phyloP scores from a whole-genome alignment of 2,888 invertebrate genomes.

The Nebria brevicollis region DNA sequence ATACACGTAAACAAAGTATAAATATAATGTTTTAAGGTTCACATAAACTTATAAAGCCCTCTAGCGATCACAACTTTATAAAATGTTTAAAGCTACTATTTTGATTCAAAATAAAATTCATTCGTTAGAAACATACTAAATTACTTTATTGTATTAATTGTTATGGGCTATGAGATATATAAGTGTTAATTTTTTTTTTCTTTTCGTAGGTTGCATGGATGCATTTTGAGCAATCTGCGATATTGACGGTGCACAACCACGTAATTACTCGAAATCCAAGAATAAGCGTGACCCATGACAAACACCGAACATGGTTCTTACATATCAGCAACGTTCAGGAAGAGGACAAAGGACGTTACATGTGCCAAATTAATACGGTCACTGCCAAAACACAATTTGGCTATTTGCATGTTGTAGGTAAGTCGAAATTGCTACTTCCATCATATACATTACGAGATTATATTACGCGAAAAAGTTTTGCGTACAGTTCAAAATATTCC shows the following conservation, averaged over 20 bases:
- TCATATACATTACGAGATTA: background rate
- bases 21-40: no score
- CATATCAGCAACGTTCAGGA: constrained; percentile 93
- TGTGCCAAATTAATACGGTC: constrained; percentile 95
- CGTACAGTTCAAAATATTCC: background rate
- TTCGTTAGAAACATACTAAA: no score
- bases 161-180: background rate
- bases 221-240: constrained; percentile 94
- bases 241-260: constrained; percentile 92
- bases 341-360: constrained; percentile 91
- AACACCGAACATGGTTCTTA: constrained; percentile 92
- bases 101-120: no score
- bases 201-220: constrained; percentile 88
- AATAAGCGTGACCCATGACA: constrained; percentile 91
- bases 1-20: no score
- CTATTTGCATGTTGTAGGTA: constrained; percentile 91
- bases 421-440: constrained; percentile 59
- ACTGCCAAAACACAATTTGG: constrained; percentile 93
- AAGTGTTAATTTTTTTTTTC: background rate
- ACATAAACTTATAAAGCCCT: no score
- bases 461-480: background rate
- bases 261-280: constrained; percentile 93
- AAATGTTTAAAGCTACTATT: no score
- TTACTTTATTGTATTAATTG: no score
- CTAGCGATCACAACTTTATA: no score